A percentile compares a stretch with the other conserved stretches of the same genome.
phyloP scores from a whole-genome alignment of 1,140 invertebrate species.

The Meloidogyne exigua region DNA sequence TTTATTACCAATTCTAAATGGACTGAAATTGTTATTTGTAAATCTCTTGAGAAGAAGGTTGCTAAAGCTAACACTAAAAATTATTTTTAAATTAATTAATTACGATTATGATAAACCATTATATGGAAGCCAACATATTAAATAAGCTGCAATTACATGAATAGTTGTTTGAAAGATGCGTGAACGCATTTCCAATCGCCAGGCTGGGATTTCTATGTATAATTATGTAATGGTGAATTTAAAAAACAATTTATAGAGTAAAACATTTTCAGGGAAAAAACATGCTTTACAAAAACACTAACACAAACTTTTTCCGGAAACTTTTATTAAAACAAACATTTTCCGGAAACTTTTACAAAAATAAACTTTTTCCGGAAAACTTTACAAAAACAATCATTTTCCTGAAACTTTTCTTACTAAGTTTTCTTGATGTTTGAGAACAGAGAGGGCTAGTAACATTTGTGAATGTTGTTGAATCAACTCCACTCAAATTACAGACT shows the following conservation, averaged over 20 bases:
- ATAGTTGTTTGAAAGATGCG: slow-evolving; percentile 53
- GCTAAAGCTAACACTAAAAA: slow-evolving; percentile 38
- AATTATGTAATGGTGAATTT: neutral
- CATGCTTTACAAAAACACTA: too few species aligned
- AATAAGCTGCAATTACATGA: slow-evolving; percentile 50
- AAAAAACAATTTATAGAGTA: too few species aligned
- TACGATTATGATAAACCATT: slow-evolving; percentile 18
- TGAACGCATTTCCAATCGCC: slow-evolving; percentile 51
- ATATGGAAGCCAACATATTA: slow-evolving; percentile 51
- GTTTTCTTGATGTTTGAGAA: neutral
- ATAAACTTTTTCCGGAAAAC: neutral
- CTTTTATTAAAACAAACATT: neutral
- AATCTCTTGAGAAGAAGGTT: slow-evolving; percentile 43
- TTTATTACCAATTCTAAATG: slow-evolving; percentile 43
- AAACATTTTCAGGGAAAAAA: too few species aligned
- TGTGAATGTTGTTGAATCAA: neutral
- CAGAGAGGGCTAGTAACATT: neutral
- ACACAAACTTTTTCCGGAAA: slow-evolving; percentile 12
- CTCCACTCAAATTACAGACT: neutral
- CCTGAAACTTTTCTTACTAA: neutral
- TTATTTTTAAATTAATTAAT: neutral
- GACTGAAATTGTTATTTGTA: slow-evolving; percentile 49
- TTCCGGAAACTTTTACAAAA: neutral
- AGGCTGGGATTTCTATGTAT: slow-evolving; percentile 41
- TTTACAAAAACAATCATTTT: neutral